phyloP scores from a whole-genome alignment of 2,888 invertebrate species.

The Gnatocerus cornutus region DNA sequence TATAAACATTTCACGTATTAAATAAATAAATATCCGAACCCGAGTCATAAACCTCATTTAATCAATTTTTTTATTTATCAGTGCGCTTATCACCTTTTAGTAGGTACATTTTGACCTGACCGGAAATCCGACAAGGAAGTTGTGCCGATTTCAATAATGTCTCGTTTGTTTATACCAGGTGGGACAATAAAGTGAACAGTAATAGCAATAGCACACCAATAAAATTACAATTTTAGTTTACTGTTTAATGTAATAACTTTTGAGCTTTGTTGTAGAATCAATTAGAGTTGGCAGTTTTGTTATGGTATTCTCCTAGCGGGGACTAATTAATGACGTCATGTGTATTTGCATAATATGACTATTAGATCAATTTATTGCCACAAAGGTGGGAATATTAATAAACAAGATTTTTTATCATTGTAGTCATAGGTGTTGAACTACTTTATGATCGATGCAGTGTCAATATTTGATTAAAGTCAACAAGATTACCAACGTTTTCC shows the following conservation, averaged over 20 bases:
- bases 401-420: not conserved
- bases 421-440: conserved; percentile 6
- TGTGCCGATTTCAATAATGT: conserved; percentile 4
- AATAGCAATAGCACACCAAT: too few relatives aligned
- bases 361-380: not conserved
- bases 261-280: too few relatives aligned
- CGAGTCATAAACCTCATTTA: not conserved
- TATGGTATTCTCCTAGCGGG: not conserved
- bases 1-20: too few relatives aligned
- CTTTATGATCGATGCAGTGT: not conserved
- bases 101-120: not conserved
- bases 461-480: conserved; percentile 16
- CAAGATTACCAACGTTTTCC: conserved; percentile 9
- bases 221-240: too few relatives aligned
- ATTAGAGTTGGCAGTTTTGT: too few relatives aligned
- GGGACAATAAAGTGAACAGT: too few relatives aligned
- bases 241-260: too few relatives aligned
- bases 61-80: conserved; percentile 3
- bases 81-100: conserved; percentile 11
- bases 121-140: conserved; percentile 17
- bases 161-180: conserved; percentile 5
- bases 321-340: conserved; percentile 26
- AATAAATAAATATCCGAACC: too few relatives aligned
- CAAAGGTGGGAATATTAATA: conserved; percentile 10
- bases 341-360: not conserved